Percentiles rank a stretch among this genome's conserved stretches.
These are phyloP conservation scores for human DNA, from an alignment of 2,113 vertebrate species.

Conservation along the genomic window DNA sequence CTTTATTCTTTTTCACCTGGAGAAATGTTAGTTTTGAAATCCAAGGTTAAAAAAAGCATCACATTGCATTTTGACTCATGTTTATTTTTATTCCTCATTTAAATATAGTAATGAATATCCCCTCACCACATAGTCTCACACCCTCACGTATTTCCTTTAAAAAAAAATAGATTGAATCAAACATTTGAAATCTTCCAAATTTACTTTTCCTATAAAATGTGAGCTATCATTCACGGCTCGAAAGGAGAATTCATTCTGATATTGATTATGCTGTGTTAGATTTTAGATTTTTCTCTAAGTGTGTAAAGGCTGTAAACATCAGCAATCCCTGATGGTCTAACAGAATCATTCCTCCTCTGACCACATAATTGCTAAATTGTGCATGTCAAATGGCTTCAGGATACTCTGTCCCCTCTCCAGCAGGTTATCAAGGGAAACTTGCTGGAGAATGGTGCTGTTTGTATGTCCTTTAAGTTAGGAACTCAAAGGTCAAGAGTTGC, in stretches of 20 bases:
- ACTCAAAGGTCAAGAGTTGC: slow-evolving; percentile 87
- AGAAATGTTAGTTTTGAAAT: not conserved
- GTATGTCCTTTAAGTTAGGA: slow-evolving; percentile 83
- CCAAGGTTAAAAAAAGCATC: slow-evolving; percentile 7
- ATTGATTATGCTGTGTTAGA: slow-evolving; percentile 75
- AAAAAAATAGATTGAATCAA: not conserved
- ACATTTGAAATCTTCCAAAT: slow-evolving; percentile 48
- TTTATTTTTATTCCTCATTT: not conserved
- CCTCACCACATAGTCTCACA: slow-evolving; percentile 1
- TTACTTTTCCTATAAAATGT: not conserved
- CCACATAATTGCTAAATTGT: slow-evolving; percentile 88
- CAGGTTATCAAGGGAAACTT: slow-evolving; percentile 85
- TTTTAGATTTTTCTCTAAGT: slow-evolving; percentile 80
- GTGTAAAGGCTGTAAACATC: slow-evolving; percentile 76
- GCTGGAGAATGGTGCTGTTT: slow-evolving; percentile 82
- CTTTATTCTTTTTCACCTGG: not conserved
- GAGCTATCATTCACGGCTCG: slow-evolving; percentile 29
- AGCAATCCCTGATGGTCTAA: slow-evolving; percentile 76
- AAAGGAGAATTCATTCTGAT: slow-evolving; percentile 64
- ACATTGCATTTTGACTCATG: not conserved
- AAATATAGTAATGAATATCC: slow-evolving; percentile 13
- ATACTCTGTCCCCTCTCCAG: slow-evolving; percentile 83
- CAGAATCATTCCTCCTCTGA: slow-evolving; percentile 81
- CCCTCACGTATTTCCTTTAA: not conserved
- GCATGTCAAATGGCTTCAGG: slow-evolving; percentile 85